Evolutionary conservation across 2,797 vertebrate genomes (phyloP), one percentile per base, ranked within the genome.

Genomic region (Emys orbicularis): DNA sequence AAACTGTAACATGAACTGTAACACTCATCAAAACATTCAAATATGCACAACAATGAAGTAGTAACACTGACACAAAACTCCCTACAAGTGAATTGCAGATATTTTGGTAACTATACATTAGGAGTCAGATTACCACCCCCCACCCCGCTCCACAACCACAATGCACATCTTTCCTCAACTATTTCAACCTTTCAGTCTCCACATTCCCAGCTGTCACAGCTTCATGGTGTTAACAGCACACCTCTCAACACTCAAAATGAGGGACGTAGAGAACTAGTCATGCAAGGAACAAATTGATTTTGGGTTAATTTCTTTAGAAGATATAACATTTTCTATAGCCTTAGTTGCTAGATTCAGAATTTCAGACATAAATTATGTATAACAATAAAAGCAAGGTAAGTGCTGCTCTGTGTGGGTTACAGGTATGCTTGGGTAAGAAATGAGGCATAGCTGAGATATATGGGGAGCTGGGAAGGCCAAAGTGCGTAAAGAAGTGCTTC

Each of bases 341-440:
- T 49, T 34, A 16, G 25, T 29, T 44, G 50, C 79, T 31, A n/a
- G 5, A 86, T 37, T 84, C 56, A 79, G 83, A 53, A 77, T 93
- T 74, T 79, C 80, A 65, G 54, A 56, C 85, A 52, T 85, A 92
- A 91, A 84, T 84, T 27, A 94, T 6, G 37, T 27, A 18, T 81
- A 92, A 95, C 49, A 92, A 94, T 81, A 90, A 86, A 94, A 94
- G 57, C 57, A 25, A 88, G 5, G 1, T 50, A 95, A 80, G 31
- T 37, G 50, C 90, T 83, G 23, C 18, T 95, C 90, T 89, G 50
- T 53, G 81, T 50, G 76, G 91, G 81, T 77, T 89, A 44, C 84
- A 94, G 27, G 81, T 77, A 37, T 25, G 27, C 49, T 86, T 92
- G 79, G 85, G 80, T 85, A 96, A 52, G 92, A 97, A 94, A 90